Base-by-base conservation (phyloP, 2,888 invertebrate genomes). In the Troglohyphantes excavatus region DNA sequence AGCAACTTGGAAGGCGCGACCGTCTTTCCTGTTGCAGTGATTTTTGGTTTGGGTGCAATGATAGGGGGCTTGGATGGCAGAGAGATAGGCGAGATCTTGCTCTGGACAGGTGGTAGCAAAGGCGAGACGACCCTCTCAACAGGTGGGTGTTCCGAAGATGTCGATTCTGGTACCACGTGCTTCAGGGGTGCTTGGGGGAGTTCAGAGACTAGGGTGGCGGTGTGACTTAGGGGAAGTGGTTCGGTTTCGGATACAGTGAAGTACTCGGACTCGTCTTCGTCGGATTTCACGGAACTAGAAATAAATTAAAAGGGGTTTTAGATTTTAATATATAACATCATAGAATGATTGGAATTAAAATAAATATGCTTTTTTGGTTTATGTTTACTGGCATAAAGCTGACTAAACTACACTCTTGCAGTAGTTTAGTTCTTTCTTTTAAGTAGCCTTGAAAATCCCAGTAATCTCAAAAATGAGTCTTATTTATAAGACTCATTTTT, bases 261-360 rank as follows among this genome's bases (percentile, higher is more conserved):
- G 29, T 81, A 85, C 26, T 90, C 85, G 68, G 85, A 79, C 19
- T 85, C 90, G 63, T 90, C 90, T 67, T 90, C 90, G n/a, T 90
- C 90, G 17, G 82, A 88, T 67, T 89, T 89, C 2, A 23, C 21
- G 13, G 76, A n/a, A 29, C 88, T 82, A 19, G 9, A 67, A 63
- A 21, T 11, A 39, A 1, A n/a, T n/a, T n/a, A n/a, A n/a, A n/a
- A n/a, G n/a, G n/a, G n/a, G n/a, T n/a, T n/a, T n/a, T n/a, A n/a
- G n/a, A n/a, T n/a, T n/a, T n/a, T n/a, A n/a, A n/a, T n/a, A n/a
- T n/a, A n/a, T n/a, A n/a, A n/a, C n/a, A n/a, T n/a, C n/a, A n/a
- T n/a, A n/a, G n/a, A n/a, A n/a, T n/a, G n/a, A n/a, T n/a, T n/a
- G n/a, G n/a, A n/a, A n/a, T n/a, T n/a, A n/a, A n/a, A n/a, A n/a